Percentiles rank a stretch among this genome's conserved stretches.
Conservation (phyloP, 2,888 invertebrate species). For the Aporophyla lueneburgensis region DNA sequence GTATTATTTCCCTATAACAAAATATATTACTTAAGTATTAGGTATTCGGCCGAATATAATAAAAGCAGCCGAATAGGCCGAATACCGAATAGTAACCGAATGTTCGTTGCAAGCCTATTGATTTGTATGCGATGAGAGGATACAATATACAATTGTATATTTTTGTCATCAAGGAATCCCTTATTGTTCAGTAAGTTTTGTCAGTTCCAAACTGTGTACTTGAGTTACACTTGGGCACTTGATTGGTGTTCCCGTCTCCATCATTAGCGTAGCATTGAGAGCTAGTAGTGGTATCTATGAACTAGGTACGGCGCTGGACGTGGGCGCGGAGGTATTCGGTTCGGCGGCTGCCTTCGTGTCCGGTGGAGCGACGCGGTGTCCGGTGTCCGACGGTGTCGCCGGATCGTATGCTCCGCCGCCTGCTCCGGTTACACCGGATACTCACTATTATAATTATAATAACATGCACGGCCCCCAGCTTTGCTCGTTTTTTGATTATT, state of each 20-base stretch:
- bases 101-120: too few species aligned
- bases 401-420: constrained; percentile 73
- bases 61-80: too few species aligned
- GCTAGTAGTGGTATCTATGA: not conserved
- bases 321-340: constrained; percentile 38
- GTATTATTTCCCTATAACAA: too few species aligned
- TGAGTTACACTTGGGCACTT: not conserved
- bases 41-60: too few species aligned
- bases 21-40: too few species aligned
- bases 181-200: not conserved
- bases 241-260: not conserved
- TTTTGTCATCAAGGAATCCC: not conserved
- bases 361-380: constrained; percentile 76
- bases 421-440: constrained; percentile 65
- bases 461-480: not conserved
- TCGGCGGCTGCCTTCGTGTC: constrained; percentile 55
- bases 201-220: not conserved
- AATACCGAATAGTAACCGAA: too few species aligned
- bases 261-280: not conserved
- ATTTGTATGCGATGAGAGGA: not conserved
- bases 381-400: constrained; percentile 71
- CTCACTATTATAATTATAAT: constrained; percentile 14
- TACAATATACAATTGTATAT: too few species aligned
- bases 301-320: not conserved
- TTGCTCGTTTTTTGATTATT: not conserved